phyloP scores from a whole-genome alignment of 1,140 invertebrate genomes.

The Coptotermes formosanus region DNA sequence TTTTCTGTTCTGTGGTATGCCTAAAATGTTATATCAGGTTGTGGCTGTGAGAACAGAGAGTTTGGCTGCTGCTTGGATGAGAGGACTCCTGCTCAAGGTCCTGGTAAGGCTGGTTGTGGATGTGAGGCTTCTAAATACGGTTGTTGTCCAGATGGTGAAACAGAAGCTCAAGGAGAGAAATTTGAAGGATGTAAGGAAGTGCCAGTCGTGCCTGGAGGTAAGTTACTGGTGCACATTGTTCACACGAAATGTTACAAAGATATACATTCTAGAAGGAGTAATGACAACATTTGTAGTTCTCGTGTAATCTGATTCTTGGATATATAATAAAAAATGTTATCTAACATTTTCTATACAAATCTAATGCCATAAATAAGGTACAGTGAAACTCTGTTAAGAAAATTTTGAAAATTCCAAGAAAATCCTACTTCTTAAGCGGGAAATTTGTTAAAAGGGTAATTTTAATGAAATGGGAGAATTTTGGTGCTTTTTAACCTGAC shows the following conservation, averaged over 20 bases:
- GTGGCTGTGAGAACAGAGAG: conserved; percentile 75
- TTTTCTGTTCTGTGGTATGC: no score
- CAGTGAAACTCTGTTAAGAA: no score
- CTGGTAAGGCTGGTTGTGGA: conserved; percentile 67
- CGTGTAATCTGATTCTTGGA: not conserved
- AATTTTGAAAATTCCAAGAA: no score
- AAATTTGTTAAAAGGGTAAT: no score
- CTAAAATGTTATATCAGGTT: conserved; percentile 54
- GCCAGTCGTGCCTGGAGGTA: conserved; percentile 64
- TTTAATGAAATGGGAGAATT: no score
- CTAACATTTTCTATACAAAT: no score
- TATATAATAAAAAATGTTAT: no score
- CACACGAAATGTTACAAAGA: not conserved
- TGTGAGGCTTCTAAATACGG: conserved; percentile 78
- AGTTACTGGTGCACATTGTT: not conserved
- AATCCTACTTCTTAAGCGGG: no score
- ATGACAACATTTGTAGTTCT: not conserved
- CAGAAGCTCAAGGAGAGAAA: conserved; percentile 74
- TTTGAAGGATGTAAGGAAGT: conserved; percentile 77
- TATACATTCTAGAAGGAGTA: no score
- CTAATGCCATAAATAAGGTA: no score
- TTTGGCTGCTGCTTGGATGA: conserved; percentile 88
- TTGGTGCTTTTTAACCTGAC: no score
- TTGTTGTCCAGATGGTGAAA: conserved; percentile 81
- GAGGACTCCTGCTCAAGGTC: conserved; percentile 69